Conservation (phyloP, 2,113 vertebrate species). For the Eulemur rufifrons region DNA sequence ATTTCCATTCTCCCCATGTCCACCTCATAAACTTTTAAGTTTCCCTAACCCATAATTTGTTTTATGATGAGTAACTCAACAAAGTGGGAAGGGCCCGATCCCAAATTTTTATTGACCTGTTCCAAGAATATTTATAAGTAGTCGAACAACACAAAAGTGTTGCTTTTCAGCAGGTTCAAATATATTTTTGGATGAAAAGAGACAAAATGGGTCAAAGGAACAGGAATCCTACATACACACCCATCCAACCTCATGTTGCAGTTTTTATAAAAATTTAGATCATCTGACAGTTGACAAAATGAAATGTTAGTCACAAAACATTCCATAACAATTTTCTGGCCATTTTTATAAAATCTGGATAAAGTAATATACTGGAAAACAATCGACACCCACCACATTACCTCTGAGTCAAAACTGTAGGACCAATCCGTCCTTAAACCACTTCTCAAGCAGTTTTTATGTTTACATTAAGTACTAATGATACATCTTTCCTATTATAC, state of each 20-base stretch:
- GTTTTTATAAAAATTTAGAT: constrained; percentile 51
- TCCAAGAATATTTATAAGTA: constrained; percentile 73
- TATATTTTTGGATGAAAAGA: constrained; percentile 52
- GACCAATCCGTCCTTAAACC: background rate
- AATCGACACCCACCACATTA: background rate
- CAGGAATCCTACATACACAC: background rate
- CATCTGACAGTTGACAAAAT: constrained; percentile 23
- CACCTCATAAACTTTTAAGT: constrained; percentile 75
- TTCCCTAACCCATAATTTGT: constrained; percentile 77
- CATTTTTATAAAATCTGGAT: constrained; percentile 35
- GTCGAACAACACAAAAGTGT: constrained; percentile 45
- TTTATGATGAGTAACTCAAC: constrained; percentile 79
- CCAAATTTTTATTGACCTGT: constrained; percentile 78
- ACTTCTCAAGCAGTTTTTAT: constrained; percentile 25
- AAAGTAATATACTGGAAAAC: background rate
- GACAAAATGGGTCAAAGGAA: constrained; percentile 32
- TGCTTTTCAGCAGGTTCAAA: constrained; percentile 67
- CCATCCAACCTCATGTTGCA: background rate
- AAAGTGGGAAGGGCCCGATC: constrained; percentile 65
- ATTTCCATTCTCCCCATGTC: constrained; percentile 76
- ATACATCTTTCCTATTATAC: constrained; percentile 36
- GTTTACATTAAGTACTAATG: constrained; percentile 26
- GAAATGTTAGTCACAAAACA: constrained; percentile 45
- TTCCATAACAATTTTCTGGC: constrained; percentile 23
- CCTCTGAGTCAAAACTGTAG: constrained; percentile 10